Base-by-base conservation (phyloP, 2,888 invertebrate species). In the Galeopsomyia nigrocyanea region DNA sequence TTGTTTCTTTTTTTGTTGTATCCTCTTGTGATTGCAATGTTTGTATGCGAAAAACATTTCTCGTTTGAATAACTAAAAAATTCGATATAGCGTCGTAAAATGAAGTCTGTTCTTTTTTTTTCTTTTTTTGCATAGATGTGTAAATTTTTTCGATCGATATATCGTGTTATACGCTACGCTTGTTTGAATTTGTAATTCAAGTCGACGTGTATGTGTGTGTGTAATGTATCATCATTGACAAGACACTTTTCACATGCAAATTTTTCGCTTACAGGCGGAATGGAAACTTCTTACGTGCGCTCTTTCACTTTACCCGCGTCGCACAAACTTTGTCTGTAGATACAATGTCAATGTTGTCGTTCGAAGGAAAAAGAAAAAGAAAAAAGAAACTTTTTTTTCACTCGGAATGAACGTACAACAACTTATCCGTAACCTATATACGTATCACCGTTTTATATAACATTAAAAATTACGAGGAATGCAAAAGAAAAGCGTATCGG, bases 221-320 rank as follows among this genome's bases (percentile, higher is more conserved):
- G 39, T 55, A 71, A 55, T 47, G n/a, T 22, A 55, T 56, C 47
- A 50, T 68, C 19, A 61, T 58, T 46, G 49, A 22, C 60, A 10
- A 19, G 49, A n/a, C 22, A 47, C 49, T 49, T 22, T 51, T 51
- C 39, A 39, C 39, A 39, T 39, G 5, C 39, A 39, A 39, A 39
- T 39, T 39, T 39, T 39, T 39, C 39, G 39, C 39, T 39, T 39
- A 39, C 39, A 39, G 39, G 39, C 39, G 39, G 39, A 39, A 39
- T 39, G 39, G 39, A 39, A 26, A 39, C 39, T 39, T 39, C 39
- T 39, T 39, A 39, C 39, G 39, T 39, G 7, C 10, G 39, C 39
- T 10, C 39, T 10, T 39, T 39, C 39, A 39, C 39, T 39, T 3
- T 13, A 13, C 3, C 7, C 13, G 39, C 10, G 10, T 39, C 39